These are phyloP conservation scores for Aphyosemion australe DNA, from an alignment of 2,113 vertebrate genomes.

Conservation along the genomic window DNA sequence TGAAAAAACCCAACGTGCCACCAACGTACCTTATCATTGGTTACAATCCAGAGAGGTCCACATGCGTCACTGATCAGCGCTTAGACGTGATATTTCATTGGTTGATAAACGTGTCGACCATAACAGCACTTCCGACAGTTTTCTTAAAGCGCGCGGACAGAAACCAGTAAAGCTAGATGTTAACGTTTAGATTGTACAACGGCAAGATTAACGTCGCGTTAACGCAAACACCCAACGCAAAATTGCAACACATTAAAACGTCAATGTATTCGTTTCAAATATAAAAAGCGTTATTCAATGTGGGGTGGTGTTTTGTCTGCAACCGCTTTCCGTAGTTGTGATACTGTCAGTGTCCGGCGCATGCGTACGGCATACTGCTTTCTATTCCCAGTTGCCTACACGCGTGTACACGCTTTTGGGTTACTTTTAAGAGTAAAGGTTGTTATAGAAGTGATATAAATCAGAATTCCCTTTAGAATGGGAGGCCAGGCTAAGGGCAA, in stretches of 20 bases:
- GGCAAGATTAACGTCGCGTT: not conserved
- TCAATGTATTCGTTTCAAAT: rapidly evolving
- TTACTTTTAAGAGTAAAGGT: not conserved
- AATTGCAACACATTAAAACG: rapidly evolving
- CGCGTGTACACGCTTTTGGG: conserved; percentile 33
- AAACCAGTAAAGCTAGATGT: rapidly evolving
- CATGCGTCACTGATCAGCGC: conserved; percentile 50
- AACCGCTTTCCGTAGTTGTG: conserved; percentile 42
- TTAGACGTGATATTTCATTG: conserved; percentile 45
- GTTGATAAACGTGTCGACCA: conserved; percentile 48
- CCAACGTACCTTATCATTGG: conserved; percentile 67
- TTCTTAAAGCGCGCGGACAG: not conserved
- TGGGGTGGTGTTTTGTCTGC: conserved; percentile 13
- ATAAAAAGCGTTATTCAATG: not conserved
- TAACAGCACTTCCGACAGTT: conserved; percentile 16
- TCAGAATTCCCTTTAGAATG: conserved; percentile 55
- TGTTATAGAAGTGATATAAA: not conserved
- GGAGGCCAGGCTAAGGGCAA: conserved; percentile 81
- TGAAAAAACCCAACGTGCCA: conserved; percentile 36
- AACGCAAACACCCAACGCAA: not conserved
- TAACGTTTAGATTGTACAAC: rapidly evolving
- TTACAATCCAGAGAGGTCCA: conserved; percentile 63
- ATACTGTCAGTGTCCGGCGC: not conserved
- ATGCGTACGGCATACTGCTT: conserved; percentile 38
- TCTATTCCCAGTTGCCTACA: conserved; percentile 12